A percentile compares a stretch with the other conserved stretches of the same genome.
Conservation (phyloP, 92 coral and sea anemone species). For the Paragorgia papillata region DNA sequence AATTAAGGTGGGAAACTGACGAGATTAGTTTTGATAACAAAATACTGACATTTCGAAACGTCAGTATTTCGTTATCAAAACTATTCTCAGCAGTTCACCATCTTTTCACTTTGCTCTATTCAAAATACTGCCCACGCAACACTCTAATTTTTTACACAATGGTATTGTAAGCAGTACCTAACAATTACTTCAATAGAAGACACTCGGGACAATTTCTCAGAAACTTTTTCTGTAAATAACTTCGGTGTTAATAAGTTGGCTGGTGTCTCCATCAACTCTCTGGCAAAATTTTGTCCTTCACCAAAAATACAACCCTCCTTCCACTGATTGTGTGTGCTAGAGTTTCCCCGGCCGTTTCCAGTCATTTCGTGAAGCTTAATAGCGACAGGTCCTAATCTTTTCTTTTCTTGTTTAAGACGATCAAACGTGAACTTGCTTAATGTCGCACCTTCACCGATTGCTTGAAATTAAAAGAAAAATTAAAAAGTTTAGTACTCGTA, state of each 20-base stretch:
- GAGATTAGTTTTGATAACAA: too few species aligned
- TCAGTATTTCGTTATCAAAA: too few species aligned
- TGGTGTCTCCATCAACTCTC: conserved; percentile 82
- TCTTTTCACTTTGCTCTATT: too few species aligned
- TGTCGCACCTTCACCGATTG: conserved; percentile 87
- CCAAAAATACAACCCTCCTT: conserved; percentile 70
- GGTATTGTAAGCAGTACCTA: too few species aligned
- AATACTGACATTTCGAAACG: too few species aligned
- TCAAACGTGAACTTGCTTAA: conserved; percentile 81
- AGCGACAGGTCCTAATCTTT: conserved; percentile 62
- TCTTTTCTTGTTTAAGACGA: conserved; percentile 69
- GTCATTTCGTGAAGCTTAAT: conserved; percentile 56
- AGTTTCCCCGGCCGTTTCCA: background rate
- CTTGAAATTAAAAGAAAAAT: conserved; percentile 48
- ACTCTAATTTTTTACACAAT: too few species aligned
- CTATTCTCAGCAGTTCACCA: too few species aligned
- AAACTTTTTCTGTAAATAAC: conserved; percentile 75
- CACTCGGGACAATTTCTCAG: conserved; percentile 53
- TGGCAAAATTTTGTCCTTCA: conserved; percentile 88
- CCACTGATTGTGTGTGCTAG: conserved; percentile 51
- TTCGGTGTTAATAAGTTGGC: conserved; percentile 86
- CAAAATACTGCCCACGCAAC: too few species aligned
- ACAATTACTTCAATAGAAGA: conserved; percentile 59
- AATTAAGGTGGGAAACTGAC: too few species aligned
- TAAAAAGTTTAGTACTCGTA: too few species aligned